Evolutionary conservation across 2,113 vertebrate species (phyloP), one percentile per base, ranked within the genome.

Genomic region (Puntigrus tetrazona): DNA sequence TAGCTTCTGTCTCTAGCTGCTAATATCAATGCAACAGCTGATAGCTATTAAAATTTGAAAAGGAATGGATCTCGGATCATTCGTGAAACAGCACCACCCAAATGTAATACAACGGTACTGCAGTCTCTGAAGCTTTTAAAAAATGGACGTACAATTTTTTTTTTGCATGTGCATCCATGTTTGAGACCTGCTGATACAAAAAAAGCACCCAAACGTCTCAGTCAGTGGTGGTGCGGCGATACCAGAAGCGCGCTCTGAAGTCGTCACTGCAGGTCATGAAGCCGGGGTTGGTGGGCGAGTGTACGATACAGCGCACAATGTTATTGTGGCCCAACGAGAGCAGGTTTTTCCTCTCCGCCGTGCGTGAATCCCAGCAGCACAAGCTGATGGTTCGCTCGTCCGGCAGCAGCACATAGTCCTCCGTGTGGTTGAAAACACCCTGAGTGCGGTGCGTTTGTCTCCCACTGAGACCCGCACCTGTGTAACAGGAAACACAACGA

Each of bases 181-280:
- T 78, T 77, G 29, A 22, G 50, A 25, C 14, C 34, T 25, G 22
- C 76, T 78, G 47, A 38, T 76, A 45, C 43, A 45, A 13, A 3
- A 41, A 41, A 13, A 16, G 47, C 52, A 73, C 45, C 5, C 16
- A 70, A 81, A 45, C 3, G 63, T 14, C 45, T 65, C 52, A 99
- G 94, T 99, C 98, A 0, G 98, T 99, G 1, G 97, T 99, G 27
- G 97, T 98, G 16, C 97, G 94, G 52, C 98, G 94, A 94, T 99
- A 99, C 98, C 98, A 99, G 89, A 99, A 99, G 0, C 98, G 89
- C 0, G 98, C 98, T 8, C 98, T 89, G 95, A 98, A 99, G 94
- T 99, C 98, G 0, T 99, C 98, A 0, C 98, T 99, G 94, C 98
- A 99, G 25, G 98, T 99, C 97, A 99, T 99, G 91, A 99, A 99